Evolutionary conservation across 2,797 vertebrate species (phyloP).

Genomic region (Mastacembelus armatus): DNA sequence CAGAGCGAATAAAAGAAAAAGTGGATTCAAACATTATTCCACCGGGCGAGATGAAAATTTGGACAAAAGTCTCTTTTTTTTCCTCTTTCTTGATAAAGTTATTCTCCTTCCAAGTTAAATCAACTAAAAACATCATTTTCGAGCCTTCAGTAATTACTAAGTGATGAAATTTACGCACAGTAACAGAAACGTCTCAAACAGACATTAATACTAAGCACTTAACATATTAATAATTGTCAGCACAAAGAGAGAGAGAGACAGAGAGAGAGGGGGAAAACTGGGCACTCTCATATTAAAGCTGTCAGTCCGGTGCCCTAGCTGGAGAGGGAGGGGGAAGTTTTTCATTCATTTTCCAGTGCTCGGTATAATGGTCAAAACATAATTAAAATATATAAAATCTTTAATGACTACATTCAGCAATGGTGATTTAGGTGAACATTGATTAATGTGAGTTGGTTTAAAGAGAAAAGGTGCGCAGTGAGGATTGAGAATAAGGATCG

Average conservation of each 20-base stretch:
- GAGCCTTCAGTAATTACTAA: constrained; percentile 50
- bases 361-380: constrained; percentile 72
- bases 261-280: constrained; percentile 4
- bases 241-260: constrained; percentile 23
- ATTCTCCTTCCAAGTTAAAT: constrained; percentile 40
- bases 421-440: constrained; percentile 68
- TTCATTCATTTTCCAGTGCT: constrained; percentile 70
- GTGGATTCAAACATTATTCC: constrained; percentile 37
- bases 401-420: constrained; percentile 73
- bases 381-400: constrained; percentile 76
- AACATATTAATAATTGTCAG: constrained; percentile 77
- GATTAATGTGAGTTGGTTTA: constrained; percentile 78
- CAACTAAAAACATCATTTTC: constrained; percentile 51
- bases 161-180: constrained; percentile 60
- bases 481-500: constrained; percentile 61
- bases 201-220: constrained; percentile 69
- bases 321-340: constrained; percentile 41
- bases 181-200: constrained; percentile 49
- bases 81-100: constrained; percentile 9
- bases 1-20: constrained; percentile 25
- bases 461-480: constrained; percentile 60
- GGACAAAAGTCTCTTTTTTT: constrained; percentile 12
- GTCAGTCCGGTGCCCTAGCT: constrained; percentile 64
- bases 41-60: constrained; percentile 26
- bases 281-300: constrained; percentile 58